phyloP scores from a whole-genome alignment of 2,888 invertebrate species.

The Melanotus villosus region DNA sequence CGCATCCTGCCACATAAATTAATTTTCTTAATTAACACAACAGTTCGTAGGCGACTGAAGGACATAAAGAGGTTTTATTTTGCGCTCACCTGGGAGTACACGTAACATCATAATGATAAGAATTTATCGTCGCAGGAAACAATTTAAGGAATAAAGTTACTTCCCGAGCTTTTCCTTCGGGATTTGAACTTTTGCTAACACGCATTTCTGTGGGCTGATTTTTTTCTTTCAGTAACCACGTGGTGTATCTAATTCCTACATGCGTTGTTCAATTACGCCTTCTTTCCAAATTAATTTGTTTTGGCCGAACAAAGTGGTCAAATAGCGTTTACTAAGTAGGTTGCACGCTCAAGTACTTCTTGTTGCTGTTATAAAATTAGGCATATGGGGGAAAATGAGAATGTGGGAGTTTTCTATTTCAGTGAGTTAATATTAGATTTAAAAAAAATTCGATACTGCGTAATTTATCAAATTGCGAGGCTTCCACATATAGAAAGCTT shows the following conservation, averaged over 20 bases:
- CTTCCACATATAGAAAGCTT: too few relatives aligned
- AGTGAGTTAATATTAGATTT: background rate
- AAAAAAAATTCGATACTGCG: too few relatives aligned
- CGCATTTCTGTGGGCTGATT: background rate
- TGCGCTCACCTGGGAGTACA: constrained; percentile 28
- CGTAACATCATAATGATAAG: constrained; percentile 32
- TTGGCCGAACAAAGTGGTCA: background rate
- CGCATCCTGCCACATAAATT: constrained; percentile 72
- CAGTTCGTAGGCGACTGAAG: constrained; percentile 17
- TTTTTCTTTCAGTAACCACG: background rate
- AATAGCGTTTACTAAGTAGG: background rate
- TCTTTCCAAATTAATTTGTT: background rate
- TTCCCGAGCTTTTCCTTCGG: background rate
- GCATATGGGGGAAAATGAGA: background rate
- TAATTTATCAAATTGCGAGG: too few relatives aligned
- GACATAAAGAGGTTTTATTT: constrained; percentile 33
- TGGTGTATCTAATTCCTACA: background rate
- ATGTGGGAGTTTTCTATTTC: background rate
- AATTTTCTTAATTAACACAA: constrained; percentile 43
- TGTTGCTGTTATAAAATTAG: constrained; percentile 1
- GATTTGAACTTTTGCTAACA: background rate
- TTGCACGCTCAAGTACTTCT: background rate
- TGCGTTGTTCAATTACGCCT: background rate
- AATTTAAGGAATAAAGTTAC: constrained; percentile 24
- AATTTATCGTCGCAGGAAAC: constrained; percentile 28